Conservation (phyloP, 2,888 invertebrate genomes). For the Ferrisia virgata region DNA sequence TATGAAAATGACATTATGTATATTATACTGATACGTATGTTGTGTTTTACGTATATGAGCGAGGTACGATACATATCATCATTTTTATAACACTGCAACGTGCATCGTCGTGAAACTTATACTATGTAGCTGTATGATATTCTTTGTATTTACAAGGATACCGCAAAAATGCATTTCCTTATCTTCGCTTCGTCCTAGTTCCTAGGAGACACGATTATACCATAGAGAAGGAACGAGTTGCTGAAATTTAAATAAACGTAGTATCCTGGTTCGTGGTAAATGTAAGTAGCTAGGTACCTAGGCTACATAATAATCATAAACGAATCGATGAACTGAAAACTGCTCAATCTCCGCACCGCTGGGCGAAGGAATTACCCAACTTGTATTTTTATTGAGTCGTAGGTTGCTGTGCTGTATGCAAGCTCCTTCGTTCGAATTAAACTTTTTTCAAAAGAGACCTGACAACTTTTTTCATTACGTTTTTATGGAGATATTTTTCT, state of each 20-base stretch:
- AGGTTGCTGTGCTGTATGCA: neutral
- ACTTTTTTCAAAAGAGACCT: neutral
- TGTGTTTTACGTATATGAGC: too few species aligned
- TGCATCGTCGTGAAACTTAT: neutral
- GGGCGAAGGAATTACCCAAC: neutral
- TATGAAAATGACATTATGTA: neutral
- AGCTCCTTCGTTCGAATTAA: neutral
- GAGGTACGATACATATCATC: neutral
- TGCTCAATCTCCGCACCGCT: conserved; percentile 13
- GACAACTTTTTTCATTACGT: conserved; percentile 18
- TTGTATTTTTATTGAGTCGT: neutral
- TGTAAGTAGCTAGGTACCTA: too few species aligned
- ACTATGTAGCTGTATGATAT: neutral
- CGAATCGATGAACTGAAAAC: conserved; percentile 21
- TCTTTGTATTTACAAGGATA: neutral
- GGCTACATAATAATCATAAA: conserved; percentile 30
- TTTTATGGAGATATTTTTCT: neutral
- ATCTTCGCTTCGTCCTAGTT: neutral
- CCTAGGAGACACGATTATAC: neutral
- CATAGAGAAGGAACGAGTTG: neutral
- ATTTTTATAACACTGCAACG: neutral
- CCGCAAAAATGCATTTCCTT: neutral
- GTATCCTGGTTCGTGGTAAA: neutral
- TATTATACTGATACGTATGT: neutral
- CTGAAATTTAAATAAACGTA: conserved; percentile 3